Evolutionary conservation across 1,140 invertebrate genomes (phyloP).

Genomic region (Coptotermes formosanus): DNA sequence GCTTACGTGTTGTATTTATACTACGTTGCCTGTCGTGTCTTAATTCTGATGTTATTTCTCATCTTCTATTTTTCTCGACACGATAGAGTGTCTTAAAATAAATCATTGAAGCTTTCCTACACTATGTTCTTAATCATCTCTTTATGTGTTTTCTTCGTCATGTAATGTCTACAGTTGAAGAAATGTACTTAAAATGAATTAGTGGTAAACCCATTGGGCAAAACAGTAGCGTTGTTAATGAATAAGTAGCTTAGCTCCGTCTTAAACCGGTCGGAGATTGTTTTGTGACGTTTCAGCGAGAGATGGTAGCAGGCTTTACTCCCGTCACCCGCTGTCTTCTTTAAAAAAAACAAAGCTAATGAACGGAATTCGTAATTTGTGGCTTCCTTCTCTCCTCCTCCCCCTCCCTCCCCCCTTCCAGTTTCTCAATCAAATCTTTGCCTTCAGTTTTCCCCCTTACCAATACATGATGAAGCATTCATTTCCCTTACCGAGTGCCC

Average conservation of each 20-base stretch:
- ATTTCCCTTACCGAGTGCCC: not conserved
- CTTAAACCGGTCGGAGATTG: not conserved
- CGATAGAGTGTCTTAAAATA: no score
- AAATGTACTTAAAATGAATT: no score
- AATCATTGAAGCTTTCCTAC: no score
- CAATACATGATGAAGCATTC: conserved; percentile 16
- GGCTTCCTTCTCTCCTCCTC: not conserved
- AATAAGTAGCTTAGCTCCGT: not conserved
- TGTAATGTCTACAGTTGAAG: no score
- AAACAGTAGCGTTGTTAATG: not conserved
- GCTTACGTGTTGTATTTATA: no score
- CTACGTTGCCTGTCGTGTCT: no score
- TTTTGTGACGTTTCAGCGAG: not conserved
- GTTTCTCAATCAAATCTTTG: conserved; percentile 18
- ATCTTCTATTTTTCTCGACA: no score
- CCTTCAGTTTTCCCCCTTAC: not conserved
- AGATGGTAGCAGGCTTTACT: not conserved
- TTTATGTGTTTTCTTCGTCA: no score
- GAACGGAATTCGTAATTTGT: conserved; percentile 12
- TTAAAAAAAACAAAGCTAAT: not conserved
- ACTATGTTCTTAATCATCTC: no score
- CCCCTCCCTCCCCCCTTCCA: not conserved
- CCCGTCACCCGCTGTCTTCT: not conserved
- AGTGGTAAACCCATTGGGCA: no score
- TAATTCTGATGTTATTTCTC: no score